These are phyloP conservation scores for Melitaea cinxia DNA, from an alignment of 1,140 invertebrate genomes.

Conservation along the genomic window DNA sequence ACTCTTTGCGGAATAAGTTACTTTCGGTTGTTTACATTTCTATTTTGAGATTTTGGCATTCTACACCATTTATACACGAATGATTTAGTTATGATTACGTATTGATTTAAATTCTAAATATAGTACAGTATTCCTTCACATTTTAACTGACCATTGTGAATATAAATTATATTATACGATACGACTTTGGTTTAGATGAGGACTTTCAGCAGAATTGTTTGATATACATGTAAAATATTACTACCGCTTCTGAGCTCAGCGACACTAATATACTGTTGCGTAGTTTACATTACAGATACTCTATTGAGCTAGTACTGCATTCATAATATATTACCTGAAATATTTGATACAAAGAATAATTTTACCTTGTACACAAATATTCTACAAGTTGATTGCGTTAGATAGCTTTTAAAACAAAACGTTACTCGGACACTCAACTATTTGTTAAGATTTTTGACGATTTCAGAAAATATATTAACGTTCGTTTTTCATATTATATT, in stretches of 20 bases:
- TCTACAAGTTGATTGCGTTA: no score
- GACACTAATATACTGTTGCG: not conserved
- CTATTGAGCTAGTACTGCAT: not conserved
- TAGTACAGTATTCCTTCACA: not conserved
- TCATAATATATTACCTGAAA: no score
- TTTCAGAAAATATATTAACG: no score
- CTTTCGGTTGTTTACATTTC: constrained; percentile 59
- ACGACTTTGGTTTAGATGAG: not conserved
- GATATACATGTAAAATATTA: not conserved
- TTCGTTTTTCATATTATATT: no score
- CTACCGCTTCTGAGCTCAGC: not conserved
- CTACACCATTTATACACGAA: constrained; percentile 30
- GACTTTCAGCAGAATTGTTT: constrained; percentile 7
- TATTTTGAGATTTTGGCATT: constrained; percentile 49
- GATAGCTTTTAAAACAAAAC: no score
- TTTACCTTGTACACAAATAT: no score
- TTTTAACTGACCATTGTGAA: constrained; percentile 2
- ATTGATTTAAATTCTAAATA: not conserved
- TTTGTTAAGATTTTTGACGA: no score
- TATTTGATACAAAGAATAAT: no score
- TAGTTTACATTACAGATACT: not conserved
- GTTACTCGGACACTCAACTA: no score
- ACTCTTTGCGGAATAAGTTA: constrained; percentile 70
- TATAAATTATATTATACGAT: not conserved
- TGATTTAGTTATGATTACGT: not conserved